Conservation (phyloP, 64 coral and sea anemone genomes). For the Actinia tenebrosa region DNA sequence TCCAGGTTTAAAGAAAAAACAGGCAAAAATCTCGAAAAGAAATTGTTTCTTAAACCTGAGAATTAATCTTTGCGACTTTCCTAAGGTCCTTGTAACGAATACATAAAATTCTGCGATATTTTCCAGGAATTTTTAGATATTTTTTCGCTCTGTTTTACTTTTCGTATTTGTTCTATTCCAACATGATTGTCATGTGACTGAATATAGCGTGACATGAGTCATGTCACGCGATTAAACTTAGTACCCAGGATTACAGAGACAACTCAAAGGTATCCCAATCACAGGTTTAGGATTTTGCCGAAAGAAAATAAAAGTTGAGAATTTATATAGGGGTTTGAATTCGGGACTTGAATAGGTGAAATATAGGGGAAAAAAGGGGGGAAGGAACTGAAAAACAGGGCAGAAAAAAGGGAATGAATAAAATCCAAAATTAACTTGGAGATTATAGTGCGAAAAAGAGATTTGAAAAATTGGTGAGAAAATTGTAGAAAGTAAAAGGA, state of each 20-base stretch:
- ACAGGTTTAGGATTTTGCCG: neutral
- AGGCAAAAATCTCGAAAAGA: neutral
- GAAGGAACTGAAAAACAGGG: neutral
- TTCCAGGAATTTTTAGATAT: neutral
- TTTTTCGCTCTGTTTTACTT: neutral
- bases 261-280: neutral
- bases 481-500: neutral
- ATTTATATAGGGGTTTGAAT: no score
- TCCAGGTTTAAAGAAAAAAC: neutral
- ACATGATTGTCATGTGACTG: constrained; percentile 78
- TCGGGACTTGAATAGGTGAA: no score
- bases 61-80: neutral
- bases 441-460: no score
- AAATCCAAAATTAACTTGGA: no score
- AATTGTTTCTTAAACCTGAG: neutral
- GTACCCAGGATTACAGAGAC: neutral
- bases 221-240: neutral
- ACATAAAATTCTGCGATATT: neutral
- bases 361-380: no score
- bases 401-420: neutral
- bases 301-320: no score
- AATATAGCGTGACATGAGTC: constrained; percentile 11
- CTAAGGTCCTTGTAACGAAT: neutral
- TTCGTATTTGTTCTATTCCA: neutral
- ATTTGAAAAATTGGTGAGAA: neutral